Conservation (phyloP, 2,888 invertebrate species). For the Chelonus formosanus region DNA sequence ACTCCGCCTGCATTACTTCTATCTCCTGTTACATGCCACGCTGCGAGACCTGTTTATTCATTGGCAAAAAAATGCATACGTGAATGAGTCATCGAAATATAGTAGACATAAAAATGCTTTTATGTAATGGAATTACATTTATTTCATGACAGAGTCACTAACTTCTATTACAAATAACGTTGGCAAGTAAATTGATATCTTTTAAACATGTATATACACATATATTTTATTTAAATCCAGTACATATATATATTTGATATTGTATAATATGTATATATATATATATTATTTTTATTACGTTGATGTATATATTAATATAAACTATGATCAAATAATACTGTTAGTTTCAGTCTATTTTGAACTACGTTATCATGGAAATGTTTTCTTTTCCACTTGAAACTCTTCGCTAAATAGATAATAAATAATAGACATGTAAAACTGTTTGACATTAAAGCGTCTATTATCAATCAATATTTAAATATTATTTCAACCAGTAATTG, state of each 20-base stretch:
- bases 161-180: constrained; percentile 35
- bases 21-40: constrained; percentile 85
- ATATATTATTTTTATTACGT: too few relatives aligned
- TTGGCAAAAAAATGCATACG: constrained; percentile 9
- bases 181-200: constrained; percentile 42
- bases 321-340: too few relatives aligned
- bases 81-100: background rate
- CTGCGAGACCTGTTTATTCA: constrained; percentile 74
- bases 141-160: too few relatives aligned
- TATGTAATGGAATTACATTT: background rate
- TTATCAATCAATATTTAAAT: too few relatives aligned
- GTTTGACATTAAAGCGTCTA: too few relatives aligned
- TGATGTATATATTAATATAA: constrained; percentile 14
- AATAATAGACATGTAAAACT: background rate
- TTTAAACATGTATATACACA: constrained; percentile 26
- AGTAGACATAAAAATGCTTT: background rate
- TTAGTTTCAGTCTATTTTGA: background rate
- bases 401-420: background rate
- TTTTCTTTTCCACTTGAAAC: background rate
- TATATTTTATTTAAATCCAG: background rate
- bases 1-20: constrained; percentile 71
- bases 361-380: too few relatives aligned
- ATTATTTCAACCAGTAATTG: too few relatives aligned
- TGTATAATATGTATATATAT: too few relatives aligned
- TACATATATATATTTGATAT: too few relatives aligned